Conservation (phyloP, 2,113 vertebrate genomes). For the Ptychochromis oligacanthus region DNA sequence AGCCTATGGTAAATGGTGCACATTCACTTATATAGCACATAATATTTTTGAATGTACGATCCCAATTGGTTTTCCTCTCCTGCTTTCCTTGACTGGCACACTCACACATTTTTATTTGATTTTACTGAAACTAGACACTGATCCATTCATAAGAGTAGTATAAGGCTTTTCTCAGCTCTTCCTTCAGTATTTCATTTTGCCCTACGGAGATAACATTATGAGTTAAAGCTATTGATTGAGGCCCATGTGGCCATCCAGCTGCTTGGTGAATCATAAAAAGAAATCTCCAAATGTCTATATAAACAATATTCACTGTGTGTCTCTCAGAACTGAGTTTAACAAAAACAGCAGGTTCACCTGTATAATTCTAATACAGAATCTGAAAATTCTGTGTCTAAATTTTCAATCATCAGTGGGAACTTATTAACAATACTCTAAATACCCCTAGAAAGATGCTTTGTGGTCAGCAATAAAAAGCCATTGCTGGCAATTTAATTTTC, state of each 20-base stretch:
- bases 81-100: not conserved
- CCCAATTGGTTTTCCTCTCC: not conserved
- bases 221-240: conserved; percentile 36
- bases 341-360: not conserved
- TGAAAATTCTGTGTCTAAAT: conserved; percentile 6
- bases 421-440: not conserved
- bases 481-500: conserved; percentile 49
- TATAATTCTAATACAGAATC: not conserved
- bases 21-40: not conserved
- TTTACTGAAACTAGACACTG: conserved; percentile 22
- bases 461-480: conserved; percentile 44
- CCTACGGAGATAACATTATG: conserved; percentile 19
- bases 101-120: not conserved
- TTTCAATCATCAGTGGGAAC: conserved; percentile 11
- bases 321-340: not conserved
- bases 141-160: not conserved
- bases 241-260: conserved; percentile 12
- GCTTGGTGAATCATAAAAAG: conserved; percentile 25
- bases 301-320: not conserved
- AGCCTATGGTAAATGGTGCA: not conserved
- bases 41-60: not conserved
- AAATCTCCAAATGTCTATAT: conserved; percentile 25
- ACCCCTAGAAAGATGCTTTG: conserved; percentile 4
- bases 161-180: not conserved
- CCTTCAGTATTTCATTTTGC: conserved; percentile 25